Conservation (phyloP, 2,797 vertebrate genomes). For the Phoxinus dragarum region DNA sequence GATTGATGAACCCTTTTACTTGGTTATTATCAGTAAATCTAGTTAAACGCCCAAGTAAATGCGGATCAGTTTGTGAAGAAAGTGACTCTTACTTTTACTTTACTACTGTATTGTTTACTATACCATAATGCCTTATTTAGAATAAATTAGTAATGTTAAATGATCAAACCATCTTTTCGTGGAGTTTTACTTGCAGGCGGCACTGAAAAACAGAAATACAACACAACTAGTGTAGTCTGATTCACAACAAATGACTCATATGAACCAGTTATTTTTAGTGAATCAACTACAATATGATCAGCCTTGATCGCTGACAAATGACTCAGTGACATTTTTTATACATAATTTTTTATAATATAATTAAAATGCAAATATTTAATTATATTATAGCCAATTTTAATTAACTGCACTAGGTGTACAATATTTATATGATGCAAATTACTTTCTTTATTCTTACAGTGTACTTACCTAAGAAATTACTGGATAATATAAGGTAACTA, state of each 20-base stretch:
- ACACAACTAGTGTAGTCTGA: not conserved
- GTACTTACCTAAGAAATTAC: too few relatives aligned
- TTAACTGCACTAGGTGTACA: too few relatives aligned
- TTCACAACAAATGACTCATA: not conserved
- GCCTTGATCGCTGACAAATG: too few relatives aligned
- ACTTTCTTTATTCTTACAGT: too few relatives aligned
- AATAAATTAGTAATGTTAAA: not conserved
- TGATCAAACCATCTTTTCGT: not conserved
- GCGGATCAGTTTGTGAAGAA: slow-evolving; percentile 1
- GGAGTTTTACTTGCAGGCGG: not conserved
- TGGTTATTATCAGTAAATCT: slow-evolving; percentile 21
- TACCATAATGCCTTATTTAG: not conserved
- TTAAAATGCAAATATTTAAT: not conserved
- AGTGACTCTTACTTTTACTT: slow-evolving; percentile 18
- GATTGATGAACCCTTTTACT: slow-evolving; percentile 39
- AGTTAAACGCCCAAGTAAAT: slow-evolving; percentile 8
- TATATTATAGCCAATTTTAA: too few relatives aligned
- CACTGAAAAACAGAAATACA: not conserved
- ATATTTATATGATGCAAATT: too few relatives aligned
- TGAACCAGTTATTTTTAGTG: not conserved
- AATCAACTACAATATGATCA: not conserved
- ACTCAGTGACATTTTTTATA: too few relatives aligned
- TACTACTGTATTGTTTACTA: not conserved
- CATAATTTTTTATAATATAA: too few relatives aligned
- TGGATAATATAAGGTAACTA: too few relatives aligned